Conservation (phyloP, 2,113 vertebrate species). For the Malurus alboscapulatus region DNA sequence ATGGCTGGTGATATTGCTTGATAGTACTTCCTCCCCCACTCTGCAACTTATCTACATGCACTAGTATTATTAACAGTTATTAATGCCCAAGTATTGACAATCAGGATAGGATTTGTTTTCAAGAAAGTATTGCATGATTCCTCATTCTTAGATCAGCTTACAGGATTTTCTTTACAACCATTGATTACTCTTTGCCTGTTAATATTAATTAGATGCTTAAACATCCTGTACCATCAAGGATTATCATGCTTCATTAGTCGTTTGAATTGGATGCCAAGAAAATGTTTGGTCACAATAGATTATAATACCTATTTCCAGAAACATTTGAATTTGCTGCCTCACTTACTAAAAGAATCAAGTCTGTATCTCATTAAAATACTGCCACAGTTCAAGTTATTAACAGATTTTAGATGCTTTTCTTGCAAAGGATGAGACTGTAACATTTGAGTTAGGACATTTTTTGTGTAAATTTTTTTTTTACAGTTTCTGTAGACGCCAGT, state of each 20-base stretch:
- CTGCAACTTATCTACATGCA: not conserved
- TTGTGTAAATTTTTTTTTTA: not conserved
- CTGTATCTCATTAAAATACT: not conserved
- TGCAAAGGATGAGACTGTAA: not conserved
- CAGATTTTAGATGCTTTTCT: conserved; percentile 40
- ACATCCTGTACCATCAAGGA: not conserved
- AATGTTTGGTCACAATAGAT: conserved; percentile 10
- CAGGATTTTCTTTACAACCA: not conserved
- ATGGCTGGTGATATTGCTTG: not conserved
- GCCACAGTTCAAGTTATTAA: conserved; percentile 38
- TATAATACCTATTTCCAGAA: conserved; percentile 45
- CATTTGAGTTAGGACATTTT: not conserved
- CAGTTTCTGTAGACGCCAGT: not conserved
- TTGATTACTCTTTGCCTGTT: conserved; percentile 20
- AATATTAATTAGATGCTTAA: conserved; percentile 36
- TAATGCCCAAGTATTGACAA: not conserved
- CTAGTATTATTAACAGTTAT: not conserved
- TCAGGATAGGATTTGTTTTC: not conserved
- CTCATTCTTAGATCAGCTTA: not conserved
- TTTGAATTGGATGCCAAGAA: conserved; percentile 20
- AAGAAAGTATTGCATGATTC: not conserved
- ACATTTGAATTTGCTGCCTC: not conserved
- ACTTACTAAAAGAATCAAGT: not conserved
- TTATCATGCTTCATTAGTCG: conserved; percentile 37
- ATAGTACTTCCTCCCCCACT: not conserved